Base-by-base conservation (phyloP, 1,140 invertebrate genomes). In the Leptonema lineaticorne region DNA sequence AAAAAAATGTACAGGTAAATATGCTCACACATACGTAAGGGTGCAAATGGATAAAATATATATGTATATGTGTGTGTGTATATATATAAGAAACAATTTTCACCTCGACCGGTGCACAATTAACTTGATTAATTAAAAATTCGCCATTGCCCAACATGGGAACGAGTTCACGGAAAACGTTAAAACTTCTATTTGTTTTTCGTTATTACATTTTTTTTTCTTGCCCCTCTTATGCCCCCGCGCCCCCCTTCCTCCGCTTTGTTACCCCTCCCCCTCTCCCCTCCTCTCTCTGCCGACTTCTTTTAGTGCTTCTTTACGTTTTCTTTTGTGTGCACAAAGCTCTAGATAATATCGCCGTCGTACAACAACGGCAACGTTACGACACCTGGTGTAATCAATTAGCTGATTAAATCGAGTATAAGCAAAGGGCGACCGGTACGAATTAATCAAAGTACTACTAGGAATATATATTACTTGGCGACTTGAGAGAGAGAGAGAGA, bases 361-460 rank as follows among this genome's bases (percentile, higher is more conserved):
- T 41, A 59, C 57, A 14, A 59, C n/a, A 57, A 33, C 57, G 20
- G 33, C 30, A 57, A 28, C 53, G 28, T 28, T 28, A 37, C 57
- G 57, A 59, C 57, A 59, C 30, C 57, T 59, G 57, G 28, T 24
- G 28, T 28, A 59, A 59, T 59, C 57, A 59, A 59, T 59, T 59
- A 59, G 57, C 57, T 59, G 57, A 59, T 59, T 59, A 59, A 59
- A 59, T 59, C 57, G 57, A 33, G 26, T 30, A 33, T 59, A 33
- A 53, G 50, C 50, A 53, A 53, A 59, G 57, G 57, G 57, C 57
- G 30, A 37, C 14, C 57, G 30, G 28, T 28, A 28, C 57, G 30
- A 59, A 59, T 59, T 59, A 59, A 59, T 59, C 57, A 59, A 33
- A 59, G 50, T 24, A 48, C 37, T 18, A 4, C 1, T 20, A 16